phyloP scores from a whole-genome alignment of 1,140 invertebrate genomes.

The Metaphire vulgaris region DNA sequence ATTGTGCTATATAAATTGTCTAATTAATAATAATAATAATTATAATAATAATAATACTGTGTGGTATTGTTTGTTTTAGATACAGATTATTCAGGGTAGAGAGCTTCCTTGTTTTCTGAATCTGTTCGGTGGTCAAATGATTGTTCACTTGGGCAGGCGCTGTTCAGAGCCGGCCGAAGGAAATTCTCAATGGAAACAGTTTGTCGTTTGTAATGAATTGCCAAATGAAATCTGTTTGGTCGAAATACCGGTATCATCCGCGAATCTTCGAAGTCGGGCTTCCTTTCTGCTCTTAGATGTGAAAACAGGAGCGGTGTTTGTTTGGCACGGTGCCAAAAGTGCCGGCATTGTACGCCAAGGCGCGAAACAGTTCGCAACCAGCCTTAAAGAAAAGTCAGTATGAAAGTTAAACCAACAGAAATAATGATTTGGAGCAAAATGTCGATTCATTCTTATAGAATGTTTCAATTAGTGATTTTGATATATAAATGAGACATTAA shows the following conservation, averaged over 20 bases:
- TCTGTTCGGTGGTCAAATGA: conserved; percentile 64
- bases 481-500: too few relatives aligned
- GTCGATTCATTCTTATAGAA: too few relatives aligned
- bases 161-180: background rate
- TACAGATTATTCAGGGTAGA: conserved; percentile 69
- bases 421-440: too few relatives aligned
- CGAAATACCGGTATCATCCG: conserved; percentile 66
- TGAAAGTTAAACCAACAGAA: too few relatives aligned
- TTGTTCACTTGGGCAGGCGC: conserved; percentile 48
- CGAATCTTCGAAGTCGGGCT: conserved; percentile 68
- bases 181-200: conserved; percentile 56
- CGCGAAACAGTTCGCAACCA: too few relatives aligned
- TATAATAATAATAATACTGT: too few relatives aligned
- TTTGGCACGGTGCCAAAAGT: conserved; percentile 83
- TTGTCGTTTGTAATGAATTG: conserved; percentile 65
- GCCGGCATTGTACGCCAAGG: too few relatives aligned
- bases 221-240: conserved; percentile 68
- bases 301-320: conserved; percentile 59
- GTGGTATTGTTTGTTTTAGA: conserved; percentile 41
- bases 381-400: too few relatives aligned
- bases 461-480: too few relatives aligned
- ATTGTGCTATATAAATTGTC: too few relatives aligned
- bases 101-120: conserved; percentile 79
- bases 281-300: conserved; percentile 68
- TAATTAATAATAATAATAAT: too few relatives aligned